These are phyloP conservation scores for Cliona cf. orientalis DNA, from an alignment of 37 sponge, comb jelly and placozoan genomes.

Conservation along the genomic window DNA sequence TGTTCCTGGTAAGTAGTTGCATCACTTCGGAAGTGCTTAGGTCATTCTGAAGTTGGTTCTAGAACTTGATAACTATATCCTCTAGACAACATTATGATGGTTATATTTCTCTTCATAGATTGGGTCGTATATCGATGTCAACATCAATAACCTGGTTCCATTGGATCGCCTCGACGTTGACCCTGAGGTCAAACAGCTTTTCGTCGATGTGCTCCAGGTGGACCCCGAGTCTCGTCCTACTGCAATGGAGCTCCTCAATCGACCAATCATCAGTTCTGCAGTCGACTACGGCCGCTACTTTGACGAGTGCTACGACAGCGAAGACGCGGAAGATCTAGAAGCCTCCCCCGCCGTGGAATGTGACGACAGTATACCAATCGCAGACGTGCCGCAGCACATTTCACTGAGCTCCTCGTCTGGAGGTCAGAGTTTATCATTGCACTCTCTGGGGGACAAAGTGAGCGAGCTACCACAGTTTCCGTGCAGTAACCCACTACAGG, in stretches of 20 bases:
- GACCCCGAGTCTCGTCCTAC: conserved; percentile 13
- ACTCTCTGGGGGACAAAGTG: no score
- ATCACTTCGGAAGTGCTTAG: neutral
- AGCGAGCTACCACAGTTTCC: no score
- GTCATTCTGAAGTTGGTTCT: neutral
- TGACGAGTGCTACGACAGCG: neutral
- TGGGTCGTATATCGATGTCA: conserved; percentile 30
- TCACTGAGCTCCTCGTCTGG: no score
- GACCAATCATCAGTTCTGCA: neutral
- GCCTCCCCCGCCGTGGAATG: no score
- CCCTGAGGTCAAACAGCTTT: neutral
- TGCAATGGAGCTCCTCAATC: conserved; percentile 32
- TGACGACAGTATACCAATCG: no score
- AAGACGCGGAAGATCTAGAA: no score
- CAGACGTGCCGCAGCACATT: no score
- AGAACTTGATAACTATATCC: neutral
- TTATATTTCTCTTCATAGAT: conserved; percentile 6
- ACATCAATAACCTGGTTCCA: conserved; percentile 37
- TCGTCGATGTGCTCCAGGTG: neutral
- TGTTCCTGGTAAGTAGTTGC: conserved; percentile 23
- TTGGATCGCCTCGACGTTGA: conserved; percentile 4
- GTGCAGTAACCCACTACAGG: no score
- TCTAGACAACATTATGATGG: neutral
- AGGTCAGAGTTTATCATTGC: no score
- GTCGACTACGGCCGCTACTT: neutral